A percentile compares a stretch with the other conserved stretches of the same genome.
These are phyloP conservation scores for Epiblema foenella DNA, from an alignment of 2,888 invertebrate genomes.

Conservation along the genomic window DNA sequence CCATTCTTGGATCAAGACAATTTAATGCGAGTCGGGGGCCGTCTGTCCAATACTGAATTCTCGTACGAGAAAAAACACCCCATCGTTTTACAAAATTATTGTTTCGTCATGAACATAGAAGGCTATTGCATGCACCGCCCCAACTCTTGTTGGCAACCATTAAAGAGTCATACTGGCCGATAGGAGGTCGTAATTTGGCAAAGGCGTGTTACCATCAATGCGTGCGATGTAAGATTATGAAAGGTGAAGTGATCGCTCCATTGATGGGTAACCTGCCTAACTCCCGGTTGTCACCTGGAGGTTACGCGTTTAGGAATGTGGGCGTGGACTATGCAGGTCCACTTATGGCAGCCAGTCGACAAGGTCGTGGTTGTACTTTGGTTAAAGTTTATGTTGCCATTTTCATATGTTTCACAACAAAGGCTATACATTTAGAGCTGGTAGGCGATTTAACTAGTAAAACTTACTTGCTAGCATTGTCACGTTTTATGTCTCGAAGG, in stretches of 20 bases:
- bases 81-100: constrained; percentile 48
- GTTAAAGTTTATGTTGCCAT: constrained; percentile 47
- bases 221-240: constrained; percentile 25
- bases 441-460: too few species aligned
- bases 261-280: constrained; percentile 50
- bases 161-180: constrained; percentile 49
- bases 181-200: constrained; percentile 47
- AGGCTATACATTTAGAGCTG: constrained; percentile 44
- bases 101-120: constrained; percentile 46
- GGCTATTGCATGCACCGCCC: constrained; percentile 43
- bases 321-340: constrained; percentile 51
- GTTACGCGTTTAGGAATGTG: constrained; percentile 48
- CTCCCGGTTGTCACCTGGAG: constrained; percentile 43
- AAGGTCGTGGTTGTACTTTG: constrained; percentile 48
- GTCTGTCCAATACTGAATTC: constrained; percentile 47
- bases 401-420: constrained; percentile 46
- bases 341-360: constrained; percentile 34
- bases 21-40: constrained; percentile 51
- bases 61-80: constrained; percentile 51
- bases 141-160: constrained; percentile 43
- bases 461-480: too few species aligned
- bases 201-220: constrained; percentile 36
- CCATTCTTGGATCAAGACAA: constrained; percentile 46
- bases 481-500: too few species aligned
- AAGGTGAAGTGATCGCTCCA: constrained; percentile 35